Base-by-base conservation (phyloP, 2,888 invertebrate species). In the Sphaeridia pumilis region DNA sequence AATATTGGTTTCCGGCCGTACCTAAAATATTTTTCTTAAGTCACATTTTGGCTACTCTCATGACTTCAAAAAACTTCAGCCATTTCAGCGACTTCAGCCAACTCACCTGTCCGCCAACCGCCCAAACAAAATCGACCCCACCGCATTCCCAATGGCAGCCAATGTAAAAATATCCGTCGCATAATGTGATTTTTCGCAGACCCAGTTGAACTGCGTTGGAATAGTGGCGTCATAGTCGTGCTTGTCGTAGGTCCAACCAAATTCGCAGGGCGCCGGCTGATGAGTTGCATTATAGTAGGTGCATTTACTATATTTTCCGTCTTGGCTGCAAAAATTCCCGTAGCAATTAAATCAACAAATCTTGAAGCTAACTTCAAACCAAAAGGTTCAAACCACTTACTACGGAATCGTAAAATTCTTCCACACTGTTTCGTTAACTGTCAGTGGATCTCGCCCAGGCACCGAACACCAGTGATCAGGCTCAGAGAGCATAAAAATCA, bases 401-500 rank as follows among this genome's bases (percentile, higher is more conserved):
- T 67, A 72, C 38, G 78, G 78, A 61, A 78, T 64, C 14, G 76
- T 75, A 5, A 76, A 52, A 27, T 68, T 66, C 57, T 73, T 74
- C 77, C 78, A 78, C 58, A 75, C 67, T 4, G 72, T 70, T 10
- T 71, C 12, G 7, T 14, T 70, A 66, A 75, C 74, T 12, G 73
- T 73, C 22, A 27, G 22, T 3, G 58, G 56, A 42, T 74, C 71
- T 45, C 72, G 67, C 24, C 77, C 77, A 1, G 77, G 75, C 21
- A 78, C 76, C 48, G 70, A 67, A 60, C 79, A 79, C 76, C 76
- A 77, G 66, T 79, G 78, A 43, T 77, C 74, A 3, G 78, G 78
- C 46, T 74, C 72, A 52, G 75, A 73, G 50, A 78, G 66, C 22
- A 75, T 74, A 61, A 78, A 67, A 28, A 78, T 72, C 10, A 75